phyloP scores from a whole-genome alignment of 2,888 invertebrate species.

The Parochlus steinenii region DNA sequence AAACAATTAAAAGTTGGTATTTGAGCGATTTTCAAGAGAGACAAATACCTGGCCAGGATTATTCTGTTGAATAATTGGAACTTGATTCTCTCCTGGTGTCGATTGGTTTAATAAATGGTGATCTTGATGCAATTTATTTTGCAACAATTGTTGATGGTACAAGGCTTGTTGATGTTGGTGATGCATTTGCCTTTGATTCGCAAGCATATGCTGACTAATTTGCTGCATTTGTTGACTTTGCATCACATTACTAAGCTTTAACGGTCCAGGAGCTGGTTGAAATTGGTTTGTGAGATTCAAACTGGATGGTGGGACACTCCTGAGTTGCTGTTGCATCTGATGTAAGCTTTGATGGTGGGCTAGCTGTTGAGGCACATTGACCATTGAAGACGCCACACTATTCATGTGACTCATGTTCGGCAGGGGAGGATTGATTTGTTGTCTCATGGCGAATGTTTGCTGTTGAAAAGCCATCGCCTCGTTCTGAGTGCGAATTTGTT shows the following conservation, averaged over 20 bases:
- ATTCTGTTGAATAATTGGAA: conserved; percentile 30
- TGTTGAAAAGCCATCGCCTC: conserved; percentile 46
- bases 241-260: conserved; percentile 27
- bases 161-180: conserved; percentile 18
- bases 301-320: conserved; percentile 24
- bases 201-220: conserved; percentile 28
- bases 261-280: conserved; percentile 26
- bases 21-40: not conserved
- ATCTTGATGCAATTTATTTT: conserved; percentile 2
- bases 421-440: conserved; percentile 41
- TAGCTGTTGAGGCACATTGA: conserved; percentile 16
- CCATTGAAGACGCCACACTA: conserved; percentile 10
- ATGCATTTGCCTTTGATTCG: conserved; percentile 16
- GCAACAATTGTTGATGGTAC: conserved; percentile 10
- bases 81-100: conserved; percentile 26
- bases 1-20: not conserved
- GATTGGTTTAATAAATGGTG: conserved; percentile 18
- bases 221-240: conserved; percentile 30
- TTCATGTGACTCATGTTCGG: conserved; percentile 19
- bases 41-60: conserved; percentile 23
- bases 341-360: conserved; percentile 20
- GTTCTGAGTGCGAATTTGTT: conserved; percentile 43
- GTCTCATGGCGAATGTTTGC: conserved; percentile 44
- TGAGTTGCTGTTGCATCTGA: conserved; percentile 16
- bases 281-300: conserved; percentile 28